Evolutionary conservation across 2,797 vertebrate genomes (phyloP).

Genomic region (Thripadectes ignobilis): DNA sequence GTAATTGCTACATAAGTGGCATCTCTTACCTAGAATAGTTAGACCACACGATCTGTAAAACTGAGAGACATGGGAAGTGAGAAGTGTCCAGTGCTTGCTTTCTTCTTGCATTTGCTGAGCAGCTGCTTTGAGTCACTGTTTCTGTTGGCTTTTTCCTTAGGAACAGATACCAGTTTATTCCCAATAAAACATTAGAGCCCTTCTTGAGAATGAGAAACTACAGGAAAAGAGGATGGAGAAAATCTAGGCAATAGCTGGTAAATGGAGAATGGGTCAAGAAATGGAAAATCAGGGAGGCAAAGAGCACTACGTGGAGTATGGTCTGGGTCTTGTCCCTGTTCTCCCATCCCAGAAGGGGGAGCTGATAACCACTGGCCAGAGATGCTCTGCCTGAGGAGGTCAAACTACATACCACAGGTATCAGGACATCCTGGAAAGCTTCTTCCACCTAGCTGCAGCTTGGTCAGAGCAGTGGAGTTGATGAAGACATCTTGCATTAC

Average conservation of each 20-base stretch:
- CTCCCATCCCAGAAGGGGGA: neutral
- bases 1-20: neutral
- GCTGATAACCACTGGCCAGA: neutral
- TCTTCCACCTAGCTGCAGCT: neutral
- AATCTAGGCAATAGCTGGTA: neutral
- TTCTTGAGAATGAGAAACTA: neutral
- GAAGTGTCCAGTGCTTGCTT: neutral
- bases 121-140: neutral
- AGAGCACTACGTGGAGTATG: neutral
- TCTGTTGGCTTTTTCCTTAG: neutral
- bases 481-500: neutral
- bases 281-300: neutral
- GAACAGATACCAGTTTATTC: neutral
- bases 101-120: neutral
- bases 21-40: neutral
- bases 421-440: neutral
- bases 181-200: neutral
- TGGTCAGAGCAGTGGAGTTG: neutral
- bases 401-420: neutral
- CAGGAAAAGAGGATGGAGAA: neutral
- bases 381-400: neutral
- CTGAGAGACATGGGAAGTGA: neutral
- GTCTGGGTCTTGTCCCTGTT: neutral
- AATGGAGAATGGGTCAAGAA: neutral
- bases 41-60: neutral